Evolutionary conservation across 2,797 vertebrate genomes (phyloP).

Genomic region (Pampus argenteus): DNA sequence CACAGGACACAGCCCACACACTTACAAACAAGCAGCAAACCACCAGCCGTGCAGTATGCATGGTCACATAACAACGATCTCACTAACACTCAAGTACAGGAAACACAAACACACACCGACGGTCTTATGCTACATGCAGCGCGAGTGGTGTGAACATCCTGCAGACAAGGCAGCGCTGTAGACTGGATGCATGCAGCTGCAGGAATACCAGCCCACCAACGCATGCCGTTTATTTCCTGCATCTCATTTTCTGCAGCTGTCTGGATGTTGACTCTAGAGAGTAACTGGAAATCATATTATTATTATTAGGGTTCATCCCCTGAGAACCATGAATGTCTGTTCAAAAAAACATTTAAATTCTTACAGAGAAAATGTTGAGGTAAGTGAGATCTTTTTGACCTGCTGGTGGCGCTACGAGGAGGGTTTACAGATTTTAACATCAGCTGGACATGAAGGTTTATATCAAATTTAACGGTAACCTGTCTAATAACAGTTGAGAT

Average conservation of each 20-base stretch:
- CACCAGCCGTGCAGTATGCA: conserved; percentile 48
- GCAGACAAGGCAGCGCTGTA: background rate
- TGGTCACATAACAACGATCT: conserved; percentile 50
- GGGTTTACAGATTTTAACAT: background rate
- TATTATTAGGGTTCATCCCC: too few species aligned
- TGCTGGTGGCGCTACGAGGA: background rate
- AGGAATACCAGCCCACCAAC: background rate
- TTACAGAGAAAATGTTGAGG: too few species aligned
- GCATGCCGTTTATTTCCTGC: conserved; percentile 14
- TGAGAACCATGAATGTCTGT: background rate
- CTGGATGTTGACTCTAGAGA: background rate
- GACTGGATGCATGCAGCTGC: conserved; percentile 6
- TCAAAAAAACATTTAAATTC: too few species aligned
- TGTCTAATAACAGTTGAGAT: background rate
- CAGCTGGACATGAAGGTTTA: background rate
- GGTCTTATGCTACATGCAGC: conserved; percentile 6
- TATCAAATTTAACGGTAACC: background rate
- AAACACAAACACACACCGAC: conserved; percentile 45
- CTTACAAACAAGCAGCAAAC: conserved; percentile 35
- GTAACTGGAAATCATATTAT: background rate
- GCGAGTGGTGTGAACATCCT: conserved; percentile 38
- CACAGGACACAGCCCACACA: conserved; percentile 78
- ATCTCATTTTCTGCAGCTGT: conserved; percentile 8
- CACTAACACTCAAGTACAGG: conserved; percentile 40
- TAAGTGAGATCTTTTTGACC: background rate